Base-by-base conservation (phyloP, 2,888 invertebrate species). In the Lepidocyrtoides sp. region DNA sequence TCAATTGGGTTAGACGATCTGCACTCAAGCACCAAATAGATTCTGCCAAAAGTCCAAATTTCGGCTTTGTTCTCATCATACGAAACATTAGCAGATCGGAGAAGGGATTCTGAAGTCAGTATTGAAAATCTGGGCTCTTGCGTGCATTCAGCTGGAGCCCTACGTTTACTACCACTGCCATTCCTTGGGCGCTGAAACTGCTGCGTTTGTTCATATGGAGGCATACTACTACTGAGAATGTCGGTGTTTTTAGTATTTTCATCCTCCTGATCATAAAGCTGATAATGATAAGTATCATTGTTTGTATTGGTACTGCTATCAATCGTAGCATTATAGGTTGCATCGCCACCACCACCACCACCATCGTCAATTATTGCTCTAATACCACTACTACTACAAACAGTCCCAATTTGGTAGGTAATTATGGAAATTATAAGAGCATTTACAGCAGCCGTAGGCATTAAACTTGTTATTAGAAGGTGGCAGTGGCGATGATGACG, bases 1-100 rank as follows among this genome's bases (percentile, higher is more conserved):
- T 92, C 92, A n/a, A 93, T 91, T 12, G 93, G 93, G 8, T 57
- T 54, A 14, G 77, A 60, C 17, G 92, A 79, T 23, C 72, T 60
- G 23, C 93, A 93, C 44, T 91, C 91, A 10, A 93, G 79, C 12
- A 81, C 69, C 60, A 93, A 79, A 26, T 85, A 81, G 41, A 91
- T 92, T 66, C 66, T 86, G 23, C 92, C 92, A 79, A 91, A 91
- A n/a, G 89, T 92, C 82, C 89, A 91, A 63, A 92, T 91, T 51
- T 92, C 92, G 3, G 48, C 54, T n/a, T 91, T 85, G n/a, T 51
- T 54, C 81, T 66, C 91, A 32, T 91, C 85, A 57, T 91, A 91
- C 57, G 85, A 85, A 44, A 85, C 79, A 79, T 85, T 85, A 17
- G 84, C 84, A 10, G 84, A 85, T 79, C 66, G 32, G 36, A 91